Percentiles rank a stretch among this genome's conserved stretches.
phyloP scores from a whole-genome alignment of 2,113 vertebrate species.

The Menura novaehollandiae region DNA sequence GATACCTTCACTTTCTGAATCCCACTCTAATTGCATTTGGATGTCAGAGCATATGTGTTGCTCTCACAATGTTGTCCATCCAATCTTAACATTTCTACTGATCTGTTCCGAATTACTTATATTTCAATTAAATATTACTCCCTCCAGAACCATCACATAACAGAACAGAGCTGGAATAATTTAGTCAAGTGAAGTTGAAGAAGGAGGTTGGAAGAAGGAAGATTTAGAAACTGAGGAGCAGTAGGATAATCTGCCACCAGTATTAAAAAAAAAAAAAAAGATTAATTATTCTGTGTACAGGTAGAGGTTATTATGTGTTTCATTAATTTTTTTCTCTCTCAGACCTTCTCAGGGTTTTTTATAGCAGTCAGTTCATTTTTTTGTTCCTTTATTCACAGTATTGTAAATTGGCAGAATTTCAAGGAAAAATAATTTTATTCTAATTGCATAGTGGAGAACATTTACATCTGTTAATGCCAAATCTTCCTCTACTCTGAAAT shows the following conservation, averaged over 20 bases:
- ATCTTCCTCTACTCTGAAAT: background rate
- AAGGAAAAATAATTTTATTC: background rate
- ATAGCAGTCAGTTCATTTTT: background rate
- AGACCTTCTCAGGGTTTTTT: background rate
- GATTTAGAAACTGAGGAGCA: background rate
- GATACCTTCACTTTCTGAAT: background rate
- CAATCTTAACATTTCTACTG: background rate
- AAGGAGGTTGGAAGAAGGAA: background rate
- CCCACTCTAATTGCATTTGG: background rate
- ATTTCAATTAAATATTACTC: background rate
- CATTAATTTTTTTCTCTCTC: background rate
- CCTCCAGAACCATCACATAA: background rate
- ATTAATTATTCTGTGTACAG: background rate
- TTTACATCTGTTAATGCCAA: background rate
- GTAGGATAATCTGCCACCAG: background rate
- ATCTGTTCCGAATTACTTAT: background rate
- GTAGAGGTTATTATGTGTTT: background rate
- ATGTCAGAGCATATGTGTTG: background rate
- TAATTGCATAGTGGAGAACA: background rate
- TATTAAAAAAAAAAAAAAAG: background rate
- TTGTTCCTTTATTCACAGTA: background rate
- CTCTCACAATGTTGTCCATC: background rate
- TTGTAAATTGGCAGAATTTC: background rate
- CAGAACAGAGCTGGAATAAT: background rate
- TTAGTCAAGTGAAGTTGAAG: background rate